Evolutionary conservation across 2,113 vertebrate species (phyloP), one percentile per base, ranked within the genome.

Genomic region (Cyprinodon brontotheroides): DNA sequence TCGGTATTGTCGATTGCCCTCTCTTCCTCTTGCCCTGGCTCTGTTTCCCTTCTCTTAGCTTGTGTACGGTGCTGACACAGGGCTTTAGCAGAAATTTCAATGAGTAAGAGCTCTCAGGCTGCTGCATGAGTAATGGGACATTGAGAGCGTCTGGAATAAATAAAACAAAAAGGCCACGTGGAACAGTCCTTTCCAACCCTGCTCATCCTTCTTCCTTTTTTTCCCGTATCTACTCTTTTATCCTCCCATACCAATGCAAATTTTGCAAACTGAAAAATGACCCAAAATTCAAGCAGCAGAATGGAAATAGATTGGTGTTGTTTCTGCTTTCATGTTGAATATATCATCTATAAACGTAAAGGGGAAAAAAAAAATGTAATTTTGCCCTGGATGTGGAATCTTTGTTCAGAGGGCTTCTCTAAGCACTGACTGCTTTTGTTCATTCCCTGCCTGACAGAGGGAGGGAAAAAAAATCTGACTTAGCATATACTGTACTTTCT

Each of bases 401-500:
- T 81, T 61, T 41, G 53, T 53, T 60, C 61, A 22, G 39, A 13
- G 22, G n/a, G 65, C 50, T 15, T 38, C 75, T 79, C 74, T 7
- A 47, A 61, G 65, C 37, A 65, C 75, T 63, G 73, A 79, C 76
- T 73, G 75, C 79, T 81, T 81, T 79, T 53, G 76, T 83, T 83
- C 75, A 47, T 75, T 62, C 14, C n/a, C 47, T 22, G 60, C 80
- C 68, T 84, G 77, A 83, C 68, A 77, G 48, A 50, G 48, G 4
- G 48, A 6, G 48, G 14, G n/a, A 80, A 73, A 77, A 70, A 80
- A 71, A 86, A 76, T 85, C 83, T 85, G 86, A 92, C 89, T 89
- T 80, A 92, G 91, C 92, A 90, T 81, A 91, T 90, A 91, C 85
- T 80, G 90, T 90, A 91, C 84, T 87, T 86, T 83, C 74, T 67